A percentile compares a stretch with the other conserved stretches of the same genome.
These are phyloP conservation scores for Crotalus horridus DNA, from an alignment of 2,113 vertebrate genomes.

Conservation along the genomic window DNA sequence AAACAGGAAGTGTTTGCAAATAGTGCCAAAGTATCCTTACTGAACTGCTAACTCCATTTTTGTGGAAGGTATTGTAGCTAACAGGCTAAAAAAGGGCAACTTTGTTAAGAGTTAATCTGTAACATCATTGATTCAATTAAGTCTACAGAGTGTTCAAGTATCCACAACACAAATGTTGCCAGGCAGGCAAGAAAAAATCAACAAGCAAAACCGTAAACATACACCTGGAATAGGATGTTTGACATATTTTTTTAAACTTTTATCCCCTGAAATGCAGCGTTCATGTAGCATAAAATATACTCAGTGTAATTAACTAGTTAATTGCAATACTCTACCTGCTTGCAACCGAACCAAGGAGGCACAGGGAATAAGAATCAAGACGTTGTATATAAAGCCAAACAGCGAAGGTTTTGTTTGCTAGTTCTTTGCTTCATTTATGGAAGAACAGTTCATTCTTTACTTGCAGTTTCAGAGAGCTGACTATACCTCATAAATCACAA, in stretches of 20 bases:
- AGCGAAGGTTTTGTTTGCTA: constrained; percentile 41
- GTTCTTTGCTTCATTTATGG: constrained; percentile 5
- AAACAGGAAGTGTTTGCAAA: not conserved
- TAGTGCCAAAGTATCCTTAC: not conserved
- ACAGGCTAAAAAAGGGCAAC: not conserved
- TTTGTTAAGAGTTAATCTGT: not conserved
- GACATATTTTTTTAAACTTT: not conserved
- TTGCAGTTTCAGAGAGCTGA: constrained; percentile 37
- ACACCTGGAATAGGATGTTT: not conserved
- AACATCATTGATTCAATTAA: not conserved
- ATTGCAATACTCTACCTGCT: constrained; percentile 35
- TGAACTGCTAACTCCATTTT: not conserved
- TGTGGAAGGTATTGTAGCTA: not conserved
- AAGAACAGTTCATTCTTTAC: constrained; percentile 34
- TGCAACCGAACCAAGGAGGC: constrained; percentile 38
- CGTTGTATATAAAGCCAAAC: constrained; percentile 16
- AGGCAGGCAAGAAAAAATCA: not conserved
- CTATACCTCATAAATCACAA: constrained; percentile 18
- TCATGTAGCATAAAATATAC: not conserved
- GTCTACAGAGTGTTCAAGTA: not conserved
- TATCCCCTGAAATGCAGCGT: not conserved
- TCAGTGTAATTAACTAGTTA: constrained; percentile 24
- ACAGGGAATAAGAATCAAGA: constrained; percentile 28
- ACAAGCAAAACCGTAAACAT: too few species aligned
- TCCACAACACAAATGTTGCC: not conserved